Evolutionary conservation across 2,797 vertebrate species (phyloP).

Genomic region (Rhyacichthys aspro): DNA sequence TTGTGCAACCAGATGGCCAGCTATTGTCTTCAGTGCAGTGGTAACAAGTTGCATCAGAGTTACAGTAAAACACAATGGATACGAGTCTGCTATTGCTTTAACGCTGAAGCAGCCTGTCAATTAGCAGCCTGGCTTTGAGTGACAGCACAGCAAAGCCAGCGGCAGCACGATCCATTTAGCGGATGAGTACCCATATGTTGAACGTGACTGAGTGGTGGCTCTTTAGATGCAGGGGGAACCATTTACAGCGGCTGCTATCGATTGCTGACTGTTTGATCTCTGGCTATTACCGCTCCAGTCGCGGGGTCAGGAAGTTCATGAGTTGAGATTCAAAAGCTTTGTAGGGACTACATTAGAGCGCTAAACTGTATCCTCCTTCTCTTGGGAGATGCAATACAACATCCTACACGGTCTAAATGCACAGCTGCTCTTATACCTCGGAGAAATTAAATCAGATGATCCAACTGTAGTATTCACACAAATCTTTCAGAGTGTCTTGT

Average conservation of each 20-base stretch:
- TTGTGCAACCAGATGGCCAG: constrained; percentile 12
- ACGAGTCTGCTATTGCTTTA: constrained; percentile 12
- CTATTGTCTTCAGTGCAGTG: constrained; percentile 16
- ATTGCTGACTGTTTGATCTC: constrained; percentile 46
- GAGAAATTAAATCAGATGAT: background rate
- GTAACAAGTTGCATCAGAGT: constrained; percentile 4
- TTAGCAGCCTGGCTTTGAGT: constrained; percentile 49
- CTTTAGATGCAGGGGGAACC: constrained; percentile 48
- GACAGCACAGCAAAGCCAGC: constrained; percentile 37
- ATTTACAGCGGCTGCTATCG: constrained; percentile 52
- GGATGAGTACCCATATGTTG: constrained; percentile 48
- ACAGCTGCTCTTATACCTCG: background rate
- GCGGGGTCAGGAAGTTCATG: constrained; percentile 44
- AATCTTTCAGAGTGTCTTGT: background rate
- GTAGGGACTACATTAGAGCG: constrained; percentile 24
- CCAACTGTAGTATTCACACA: background rate
- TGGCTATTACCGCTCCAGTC: constrained; percentile 34
- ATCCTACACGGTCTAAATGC: background rate
- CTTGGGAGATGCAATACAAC: constrained; percentile 3
- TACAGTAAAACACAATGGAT: constrained; percentile 14
- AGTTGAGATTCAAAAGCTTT: constrained; percentile 21
- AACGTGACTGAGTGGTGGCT: constrained; percentile 24
- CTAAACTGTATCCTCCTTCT: constrained; percentile 1
- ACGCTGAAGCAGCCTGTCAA: constrained; percentile 23
- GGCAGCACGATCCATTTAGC: constrained; percentile 49